Evolutionary conservation across 2,113 vertebrate genomes (phyloP), one percentile per base, ranked within the genome.

Genomic region (Amphiprion percula): DNA sequence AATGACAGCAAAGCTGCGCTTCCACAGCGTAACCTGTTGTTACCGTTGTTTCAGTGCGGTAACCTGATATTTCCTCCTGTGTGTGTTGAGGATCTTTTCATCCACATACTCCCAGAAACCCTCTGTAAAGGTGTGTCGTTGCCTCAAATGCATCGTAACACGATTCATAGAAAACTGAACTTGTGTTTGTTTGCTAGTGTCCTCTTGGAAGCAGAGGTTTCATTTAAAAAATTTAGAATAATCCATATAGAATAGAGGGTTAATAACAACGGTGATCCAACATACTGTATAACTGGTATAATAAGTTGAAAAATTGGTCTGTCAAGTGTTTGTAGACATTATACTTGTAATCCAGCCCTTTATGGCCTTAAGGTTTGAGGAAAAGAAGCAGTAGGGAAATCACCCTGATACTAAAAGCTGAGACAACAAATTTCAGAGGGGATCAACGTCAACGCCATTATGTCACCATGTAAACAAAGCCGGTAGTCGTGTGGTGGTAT

Each of bases 51-150:
- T 83, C 23, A 1, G 37, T 59, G 16, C 0, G 28, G 81, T 46
- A 90, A 89, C 84, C 64, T 69, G 80, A 92, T 87, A 90, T 83
- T 88, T 84, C 84, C 86, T 75, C 50, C n/a, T 66, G 15, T 68
- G 33, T 46, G 15, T 44, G 26, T 39, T 46, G 15, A 30, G 30
- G 41, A 68, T 72, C 21, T 28, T 66, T 60, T 52, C 23, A 49
- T 2, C 11, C 30, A 59, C 39, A 71, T 56, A 16, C 55, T 54
- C 28, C 55, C 49, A 28, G 33, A 73, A 77, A 85, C 41, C 10
- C 12, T 12, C 11, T 44, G 41, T 44, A 44, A 44, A 44, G 12
- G 33, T 10, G 33, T 37, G 1, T 37, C 9, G 33, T 37, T 10
- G 33, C 33, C 33, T 7, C 33, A 37, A 37, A 37, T 37, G 33